Percentiles rank a stretch among this genome's conserved stretches.
phyloP scores from a whole-genome alignment of 2,113 vertebrate genomes.

The Dolichotis patagonum region DNA sequence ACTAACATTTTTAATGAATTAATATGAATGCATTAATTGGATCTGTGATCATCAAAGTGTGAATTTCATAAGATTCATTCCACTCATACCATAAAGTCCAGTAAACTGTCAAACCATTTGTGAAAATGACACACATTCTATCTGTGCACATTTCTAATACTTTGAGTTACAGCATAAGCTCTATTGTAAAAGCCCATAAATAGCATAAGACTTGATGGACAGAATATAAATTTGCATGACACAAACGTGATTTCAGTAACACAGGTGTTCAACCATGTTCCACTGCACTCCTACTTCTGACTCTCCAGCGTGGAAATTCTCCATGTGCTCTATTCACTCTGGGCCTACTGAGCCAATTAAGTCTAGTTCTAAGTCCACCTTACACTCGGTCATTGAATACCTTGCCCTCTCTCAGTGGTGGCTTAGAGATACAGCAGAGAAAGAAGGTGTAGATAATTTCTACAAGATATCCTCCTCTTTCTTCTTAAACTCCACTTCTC shows the following conservation, averaged over 20 bases:
- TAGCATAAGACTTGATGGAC: too few species aligned
- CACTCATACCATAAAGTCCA: neutral
- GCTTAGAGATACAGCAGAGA: neutral
- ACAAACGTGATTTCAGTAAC: too few species aligned
- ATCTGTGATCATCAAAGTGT: conserved; percentile 27
- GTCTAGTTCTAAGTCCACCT: neutral
- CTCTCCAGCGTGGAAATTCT: too few species aligned
- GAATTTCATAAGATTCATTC: neutral
- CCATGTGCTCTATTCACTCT: too few species aligned
- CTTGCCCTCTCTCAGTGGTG: rapidly evolving
- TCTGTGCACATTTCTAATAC: too few species aligned
- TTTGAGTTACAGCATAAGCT: too few species aligned
- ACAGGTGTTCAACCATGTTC: too few species aligned
- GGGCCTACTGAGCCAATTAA: too few species aligned
- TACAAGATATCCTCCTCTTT: neutral
- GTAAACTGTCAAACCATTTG: neutral
- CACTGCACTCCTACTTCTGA: too few species aligned
- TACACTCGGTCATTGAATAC: neutral
- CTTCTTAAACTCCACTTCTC: neutral
- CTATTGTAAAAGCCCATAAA: too few species aligned
- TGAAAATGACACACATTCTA: neutral
- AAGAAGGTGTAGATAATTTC: neutral
- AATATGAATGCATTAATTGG: neutral
- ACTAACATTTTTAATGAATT: neutral
- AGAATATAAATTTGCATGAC: too few species aligned